Percentiles rank a stretch among this genome's conserved stretches.
Evolutionary conservation across 2,797 vertebrate species (phyloP).

Genomic region (Pangasius larnaudii): DNA sequence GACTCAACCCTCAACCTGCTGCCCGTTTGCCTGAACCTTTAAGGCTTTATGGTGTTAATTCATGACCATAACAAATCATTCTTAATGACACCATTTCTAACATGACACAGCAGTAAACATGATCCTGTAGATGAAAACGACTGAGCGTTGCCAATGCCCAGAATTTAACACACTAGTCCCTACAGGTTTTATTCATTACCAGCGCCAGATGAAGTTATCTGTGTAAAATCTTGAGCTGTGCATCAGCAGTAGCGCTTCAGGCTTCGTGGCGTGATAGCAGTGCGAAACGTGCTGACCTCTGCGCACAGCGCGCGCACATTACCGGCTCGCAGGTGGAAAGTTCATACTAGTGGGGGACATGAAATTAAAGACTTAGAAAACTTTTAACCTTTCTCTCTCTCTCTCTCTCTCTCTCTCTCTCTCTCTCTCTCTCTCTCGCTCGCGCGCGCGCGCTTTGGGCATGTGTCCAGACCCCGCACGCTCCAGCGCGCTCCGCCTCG

Average conservation of each 20-base stretch:
- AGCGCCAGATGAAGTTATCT: conserved; percentile 10
- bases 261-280: background rate
- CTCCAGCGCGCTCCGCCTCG: conserved; percentile 77
- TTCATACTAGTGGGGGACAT: conserved; percentile 52
- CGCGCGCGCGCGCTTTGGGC: conserved; percentile 55
- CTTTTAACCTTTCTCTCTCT: conserved; percentile 52
- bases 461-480: conserved; percentile 80
- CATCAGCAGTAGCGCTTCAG: conserved; percentile 20
- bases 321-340: conserved; percentile 65
- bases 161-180: background rate
- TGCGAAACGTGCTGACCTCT: conserved; percentile 4
- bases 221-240: background rate
- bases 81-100: conserved; percentile 32
- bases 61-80: conserved; percentile 26
- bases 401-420: conserved; percentile 49
- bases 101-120: conserved; percentile 32
- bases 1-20: conserved; percentile 19
- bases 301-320: conserved; percentile 26
- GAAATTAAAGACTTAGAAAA: conserved; percentile 55
- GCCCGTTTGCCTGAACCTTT: conserved; percentile 20
- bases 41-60: background rate
- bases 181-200: conserved; percentile 24
- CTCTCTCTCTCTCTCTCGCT: conserved; percentile 46
- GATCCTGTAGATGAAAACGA: conserved; percentile 12
- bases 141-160: background rate